Base-by-base conservation (phyloP, 2,888 invertebrate species). In the Diarsia dahlii region DNA sequence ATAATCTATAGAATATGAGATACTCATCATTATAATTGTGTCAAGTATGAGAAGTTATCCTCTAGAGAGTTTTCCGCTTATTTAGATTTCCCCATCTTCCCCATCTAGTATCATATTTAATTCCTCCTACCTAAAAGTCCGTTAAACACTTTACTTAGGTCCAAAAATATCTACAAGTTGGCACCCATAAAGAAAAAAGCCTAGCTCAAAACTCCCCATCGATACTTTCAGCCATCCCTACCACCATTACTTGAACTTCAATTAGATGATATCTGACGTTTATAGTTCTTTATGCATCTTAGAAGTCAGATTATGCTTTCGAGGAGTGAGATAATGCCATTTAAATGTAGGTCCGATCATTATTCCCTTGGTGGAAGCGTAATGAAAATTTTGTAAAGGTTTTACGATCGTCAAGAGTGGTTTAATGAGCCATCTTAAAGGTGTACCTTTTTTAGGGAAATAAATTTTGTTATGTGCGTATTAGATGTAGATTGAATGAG, bases 181-280 rank as follows among this genome's bases (percentile, higher is more conserved):
- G 50, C 34, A 54, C 50, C 20, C 6, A 54, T 48, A 64, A 76
- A 78, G 10, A 34, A 56, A 68, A 50, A 54, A 20, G 39, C 34
- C 20, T 62, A 68, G 6, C 45, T 39, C 66, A 64, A 76, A 68
- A 71, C 62, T 52, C 23, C 15, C 8, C 4, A 82, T 87, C 86
- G 87, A 87, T 69, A 82, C 45, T 18, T 65, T 18, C 23, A 56
- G 52, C 62, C 80, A 76, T 74, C 91, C 89, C 86, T 90, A 85
- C 88, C 82, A 66, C 91, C 93, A 92, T 95, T 94, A 95, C 92
- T 94, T 89, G 88, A 89, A 90, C 92, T 95, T 96, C 95, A 96
- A 96, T 96, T 95, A 95, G 95, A 96, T 96, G 94, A 94, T 96
- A 96, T 96, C 96, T 94, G 95, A 95, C 95, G 88, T 95, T 96